A percentile compares a stretch with the other conserved stretches of the same genome.
Conservation (phyloP, 2,797 vertebrate species). For the Pogonophryne albipinna region DNA sequence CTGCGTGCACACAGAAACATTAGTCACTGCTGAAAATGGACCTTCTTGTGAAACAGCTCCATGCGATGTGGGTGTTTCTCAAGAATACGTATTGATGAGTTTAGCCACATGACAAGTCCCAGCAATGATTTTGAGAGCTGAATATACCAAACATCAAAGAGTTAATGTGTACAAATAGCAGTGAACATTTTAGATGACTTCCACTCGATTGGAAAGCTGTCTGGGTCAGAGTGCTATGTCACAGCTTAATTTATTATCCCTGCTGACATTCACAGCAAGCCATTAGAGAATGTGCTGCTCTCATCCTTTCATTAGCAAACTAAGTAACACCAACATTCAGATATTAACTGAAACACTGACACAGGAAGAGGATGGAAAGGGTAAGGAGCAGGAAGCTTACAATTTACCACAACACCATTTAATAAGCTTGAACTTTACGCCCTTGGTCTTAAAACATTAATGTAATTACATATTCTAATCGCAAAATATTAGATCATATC, state of each 20-base stretch:
- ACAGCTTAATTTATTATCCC: slow-evolving; percentile 67
- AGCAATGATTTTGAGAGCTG: slow-evolving; percentile 3
- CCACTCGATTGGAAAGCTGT: slow-evolving; percentile 35
- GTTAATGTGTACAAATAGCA: slow-evolving; percentile 45
- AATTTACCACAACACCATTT: slow-evolving; percentile 5
- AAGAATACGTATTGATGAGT: slow-evolving; percentile 12
- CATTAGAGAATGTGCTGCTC: slow-evolving; percentile 59
- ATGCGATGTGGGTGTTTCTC: slow-evolving; percentile 14
- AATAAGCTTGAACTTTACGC: background rate
- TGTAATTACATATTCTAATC: background rate
- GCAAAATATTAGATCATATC: background rate
- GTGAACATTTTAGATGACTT: slow-evolving; percentile 28
- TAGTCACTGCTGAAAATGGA: slow-evolving; percentile 5
- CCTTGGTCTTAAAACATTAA: background rate
- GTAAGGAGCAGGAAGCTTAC: slow-evolving; percentile 9
- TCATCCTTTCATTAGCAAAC: slow-evolving; percentile 65
- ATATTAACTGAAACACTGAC: slow-evolving; percentile 26
- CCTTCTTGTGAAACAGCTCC: slow-evolving; percentile 12
- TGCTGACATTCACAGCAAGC: slow-evolving; percentile 73
- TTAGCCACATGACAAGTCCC: background rate
- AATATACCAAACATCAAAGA: slow-evolving; percentile 26
- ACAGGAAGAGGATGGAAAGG: slow-evolving; percentile 26
- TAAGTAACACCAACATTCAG: slow-evolving; percentile 34
- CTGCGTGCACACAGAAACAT: slow-evolving; percentile 30
- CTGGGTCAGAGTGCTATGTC: slow-evolving; percentile 44